Evolutionary conservation across 2,113 vertebrate genomes (phyloP).

Genomic region (Zapornia atra): DNA sequence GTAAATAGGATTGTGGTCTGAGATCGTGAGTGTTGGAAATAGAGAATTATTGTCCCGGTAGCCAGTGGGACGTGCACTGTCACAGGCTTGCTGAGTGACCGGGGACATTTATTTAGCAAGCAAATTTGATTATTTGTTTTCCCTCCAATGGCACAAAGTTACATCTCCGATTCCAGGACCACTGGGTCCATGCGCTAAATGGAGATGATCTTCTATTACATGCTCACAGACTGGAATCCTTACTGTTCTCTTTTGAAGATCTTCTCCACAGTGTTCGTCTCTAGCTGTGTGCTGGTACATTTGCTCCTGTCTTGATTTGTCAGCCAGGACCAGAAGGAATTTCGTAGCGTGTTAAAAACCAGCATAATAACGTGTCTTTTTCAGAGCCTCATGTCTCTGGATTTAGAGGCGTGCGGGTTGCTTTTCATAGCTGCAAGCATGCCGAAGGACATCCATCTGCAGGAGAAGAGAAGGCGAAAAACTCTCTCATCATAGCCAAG

Average conservation of each 20-base stretch:
- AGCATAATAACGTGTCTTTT: not conserved
- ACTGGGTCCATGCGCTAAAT: not conserved
- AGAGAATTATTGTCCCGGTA: not conserved
- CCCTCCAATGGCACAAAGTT: not conserved
- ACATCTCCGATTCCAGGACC: not conserved
- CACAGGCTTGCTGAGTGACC: not conserved
- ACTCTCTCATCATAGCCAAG: not conserved
- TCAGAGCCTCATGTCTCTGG: not conserved
- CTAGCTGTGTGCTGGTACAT: not conserved
- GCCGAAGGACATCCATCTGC: not conserved
- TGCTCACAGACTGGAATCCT: not conserved
- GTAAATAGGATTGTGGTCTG: not conserved
- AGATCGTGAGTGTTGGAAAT: not conserved
- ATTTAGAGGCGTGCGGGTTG: not conserved
- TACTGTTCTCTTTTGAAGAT: not conserved
- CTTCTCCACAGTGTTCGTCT: not conserved
- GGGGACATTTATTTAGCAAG: not conserved
- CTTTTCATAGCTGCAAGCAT: not conserved
- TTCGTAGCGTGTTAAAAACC: not conserved
- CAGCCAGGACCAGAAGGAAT: not conserved
- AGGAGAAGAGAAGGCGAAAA: not conserved
- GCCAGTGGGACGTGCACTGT: not conserved
- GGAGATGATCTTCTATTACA: not conserved
- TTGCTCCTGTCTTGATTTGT: not conserved
- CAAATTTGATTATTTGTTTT: not conserved